phyloP scores from a whole-genome alignment of 2,113 vertebrate species.

The Excalfactoria chinensis region DNA sequence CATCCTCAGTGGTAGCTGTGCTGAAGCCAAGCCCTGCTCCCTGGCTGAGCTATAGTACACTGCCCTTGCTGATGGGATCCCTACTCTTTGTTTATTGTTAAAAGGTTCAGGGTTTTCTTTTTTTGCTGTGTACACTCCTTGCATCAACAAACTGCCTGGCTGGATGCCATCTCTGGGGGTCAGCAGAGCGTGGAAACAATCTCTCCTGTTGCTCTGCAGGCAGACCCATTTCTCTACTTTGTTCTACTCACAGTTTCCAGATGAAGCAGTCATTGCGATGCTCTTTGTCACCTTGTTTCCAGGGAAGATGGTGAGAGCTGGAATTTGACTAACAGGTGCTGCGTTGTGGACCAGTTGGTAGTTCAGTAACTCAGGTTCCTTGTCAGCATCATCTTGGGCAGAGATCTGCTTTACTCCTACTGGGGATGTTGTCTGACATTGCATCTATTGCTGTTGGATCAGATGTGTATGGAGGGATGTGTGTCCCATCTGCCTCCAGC shows the following conservation, averaged over 20 bases:
- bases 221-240: neutral
- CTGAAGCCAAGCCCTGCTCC: rapidly evolving
- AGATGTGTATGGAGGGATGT: rapidly evolving
- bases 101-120: neutral
- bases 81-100: neutral
- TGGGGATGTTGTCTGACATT: rapidly evolving
- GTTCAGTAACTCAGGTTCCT: neutral
- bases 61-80: neutral
- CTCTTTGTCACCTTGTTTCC: neutral
- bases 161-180: neutral
- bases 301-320: neutral
- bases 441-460: neutral
- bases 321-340: neutral
- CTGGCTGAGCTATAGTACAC: neutral
- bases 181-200: neutral
- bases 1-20: neutral
- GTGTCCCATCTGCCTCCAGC: neutral
- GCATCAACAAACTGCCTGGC: neutral
- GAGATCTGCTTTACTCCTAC: rapidly evolving
- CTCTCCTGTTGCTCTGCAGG: neutral
- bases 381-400: neutral
- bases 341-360: too few species aligned
- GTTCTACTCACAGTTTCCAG: rapidly evolving
- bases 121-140: neutral
- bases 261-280: neutral